Evolutionary conservation across 2,888 invertebrate species (phyloP).

Genomic region (Sialis fuliginosa): DNA sequence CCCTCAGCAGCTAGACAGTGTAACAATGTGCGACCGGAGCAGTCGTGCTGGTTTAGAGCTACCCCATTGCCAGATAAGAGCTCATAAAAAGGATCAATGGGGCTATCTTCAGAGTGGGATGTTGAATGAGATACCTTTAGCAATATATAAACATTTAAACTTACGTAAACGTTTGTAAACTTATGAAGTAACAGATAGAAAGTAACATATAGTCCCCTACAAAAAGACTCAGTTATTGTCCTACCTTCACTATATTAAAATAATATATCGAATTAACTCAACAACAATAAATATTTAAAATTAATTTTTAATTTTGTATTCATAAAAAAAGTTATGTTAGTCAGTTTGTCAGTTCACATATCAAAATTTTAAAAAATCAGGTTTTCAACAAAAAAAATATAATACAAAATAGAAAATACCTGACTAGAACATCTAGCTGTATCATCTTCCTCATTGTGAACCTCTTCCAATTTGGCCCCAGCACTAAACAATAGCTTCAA

Average conservation of each 20-base stretch:
- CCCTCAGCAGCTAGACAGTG: conserved; percentile 63
- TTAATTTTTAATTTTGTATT: no score
- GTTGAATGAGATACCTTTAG: conserved; percentile 2
- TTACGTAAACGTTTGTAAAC: no score
- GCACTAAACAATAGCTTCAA: conserved; percentile 57
- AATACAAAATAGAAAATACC: conserved; percentile 13
- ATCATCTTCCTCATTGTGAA: conserved; percentile 26
- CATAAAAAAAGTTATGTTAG: no score
- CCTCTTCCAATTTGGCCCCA: conserved; percentile 38
- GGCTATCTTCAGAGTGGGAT: conserved; percentile 4
- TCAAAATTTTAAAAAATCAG: no score
- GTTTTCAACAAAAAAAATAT: conserved; percentile 3
- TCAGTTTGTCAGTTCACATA: no score
- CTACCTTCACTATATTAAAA: no score
- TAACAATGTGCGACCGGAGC: conserved; percentile 43
- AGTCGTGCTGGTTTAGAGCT: conserved; percentile 15
- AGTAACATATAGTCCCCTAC: no score
- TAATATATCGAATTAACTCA: no score
- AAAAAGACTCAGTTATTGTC: no score
- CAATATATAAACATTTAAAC: not conserved
- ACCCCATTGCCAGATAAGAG: conserved; percentile 7
- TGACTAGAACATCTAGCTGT: conserved; percentile 20
- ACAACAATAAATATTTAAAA: no score
- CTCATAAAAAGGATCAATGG: conserved; percentile 2
- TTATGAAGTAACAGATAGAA: no score